Evolutionary conservation across 1,140 invertebrate genomes (phyloP).

Genomic region (Drosophila fuyamai): DNA sequence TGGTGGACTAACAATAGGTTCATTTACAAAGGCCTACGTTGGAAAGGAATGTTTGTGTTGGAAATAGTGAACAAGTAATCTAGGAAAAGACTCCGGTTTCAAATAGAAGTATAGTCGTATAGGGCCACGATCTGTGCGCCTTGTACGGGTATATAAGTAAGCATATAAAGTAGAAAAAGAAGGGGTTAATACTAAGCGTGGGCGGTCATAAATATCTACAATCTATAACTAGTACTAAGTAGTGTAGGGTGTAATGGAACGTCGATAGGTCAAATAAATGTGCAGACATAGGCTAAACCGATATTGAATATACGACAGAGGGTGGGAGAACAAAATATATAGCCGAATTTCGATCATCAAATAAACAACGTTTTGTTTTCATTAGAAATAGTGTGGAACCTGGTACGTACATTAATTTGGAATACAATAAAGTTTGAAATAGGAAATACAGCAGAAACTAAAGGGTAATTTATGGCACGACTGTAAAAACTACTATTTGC

Average conservation of each 20-base stretch:
- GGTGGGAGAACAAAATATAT: not conserved
- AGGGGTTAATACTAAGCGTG: conserved; percentile 65
- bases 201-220: conserved; percentile 61
- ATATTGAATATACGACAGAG: not conserved
- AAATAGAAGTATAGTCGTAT: not conserved
- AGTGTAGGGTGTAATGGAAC: not conserved
- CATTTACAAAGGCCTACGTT: conserved; percentile 32
- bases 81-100: not conserved
- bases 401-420: not conserved
- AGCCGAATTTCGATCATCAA: no score
- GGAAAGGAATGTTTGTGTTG: conserved; percentile 42
- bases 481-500: not conserved
- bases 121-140: not conserved
- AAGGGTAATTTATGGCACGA: conserved; percentile 24
- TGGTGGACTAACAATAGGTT: conserved; percentile 26
- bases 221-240: conserved; percentile 35
- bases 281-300: conserved; percentile 3
- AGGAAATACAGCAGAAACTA: not conserved
- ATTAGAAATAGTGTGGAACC: no score
- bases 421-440: not conserved
- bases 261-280: not conserved
- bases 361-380: no score
- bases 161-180: not conserved
- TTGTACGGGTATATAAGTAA: not conserved
- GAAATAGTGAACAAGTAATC: not conserved